A percentile compares a stretch with the other conserved stretches of the same genome.
These are phyloP conservation scores for Vireo altiloquus DNA, from an alignment of 2,113 vertebrate genomes.

Conservation along the genomic window DNA sequence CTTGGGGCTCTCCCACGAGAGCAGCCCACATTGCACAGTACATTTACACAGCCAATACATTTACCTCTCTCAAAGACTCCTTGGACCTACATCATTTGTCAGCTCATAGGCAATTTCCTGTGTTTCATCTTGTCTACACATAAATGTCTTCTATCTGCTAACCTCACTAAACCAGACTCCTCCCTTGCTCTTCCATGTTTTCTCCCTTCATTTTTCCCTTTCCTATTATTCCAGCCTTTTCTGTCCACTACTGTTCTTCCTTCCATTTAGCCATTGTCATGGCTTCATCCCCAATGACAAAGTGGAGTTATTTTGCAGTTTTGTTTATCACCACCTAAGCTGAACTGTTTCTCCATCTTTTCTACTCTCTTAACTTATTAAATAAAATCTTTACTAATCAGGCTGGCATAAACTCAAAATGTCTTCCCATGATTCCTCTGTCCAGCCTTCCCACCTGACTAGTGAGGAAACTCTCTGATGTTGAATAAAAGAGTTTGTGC, in stretches of 20 bases:
- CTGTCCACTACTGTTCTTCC: neutral
- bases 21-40: neutral
- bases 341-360: neutral
- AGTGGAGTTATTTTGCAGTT: neutral
- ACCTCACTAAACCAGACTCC: neutral
- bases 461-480: slow-evolving; percentile 22
- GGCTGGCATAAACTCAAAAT: neutral
- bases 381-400: neutral
- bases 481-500: slow-evolving; percentile 17
- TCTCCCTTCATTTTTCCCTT: neutral
- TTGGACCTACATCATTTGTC: neutral
- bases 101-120: neutral
- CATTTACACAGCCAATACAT: neutral
- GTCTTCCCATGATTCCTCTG: neutral
- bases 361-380: neutral
- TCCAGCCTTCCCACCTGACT: neutral
- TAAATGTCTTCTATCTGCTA: neutral
- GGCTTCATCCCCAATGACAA: neutral
- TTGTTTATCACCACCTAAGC: neutral
- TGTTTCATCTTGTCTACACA: neutral
- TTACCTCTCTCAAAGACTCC: neutral
- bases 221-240: neutral
- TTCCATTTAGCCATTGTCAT: neutral
- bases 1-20: neutral
- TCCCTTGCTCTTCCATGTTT: neutral